These are phyloP conservation scores for Synergus umbraculus DNA, from an alignment of 2,888 invertebrate genomes.

Conservation along the genomic window DNA sequence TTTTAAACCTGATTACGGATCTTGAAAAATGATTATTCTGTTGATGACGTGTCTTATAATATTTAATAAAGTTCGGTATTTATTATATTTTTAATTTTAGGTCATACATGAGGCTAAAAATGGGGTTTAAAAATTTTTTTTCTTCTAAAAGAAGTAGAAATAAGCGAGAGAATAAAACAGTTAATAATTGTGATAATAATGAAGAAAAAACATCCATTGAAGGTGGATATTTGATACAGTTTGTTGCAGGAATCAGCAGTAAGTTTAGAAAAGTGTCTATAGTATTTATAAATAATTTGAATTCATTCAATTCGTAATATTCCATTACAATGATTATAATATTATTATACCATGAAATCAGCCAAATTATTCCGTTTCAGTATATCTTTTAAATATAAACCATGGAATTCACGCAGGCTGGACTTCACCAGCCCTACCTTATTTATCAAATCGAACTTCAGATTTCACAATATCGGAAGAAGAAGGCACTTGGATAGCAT, in stretches of 20 bases:
- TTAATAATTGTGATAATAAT: neutral
- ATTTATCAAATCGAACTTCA: conserved; percentile 60
- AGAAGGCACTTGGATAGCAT: conserved; percentile 70
- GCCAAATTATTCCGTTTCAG: neutral
- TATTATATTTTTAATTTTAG: neutral
- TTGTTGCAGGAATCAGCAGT: conserved; percentile 4
- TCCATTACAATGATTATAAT: too few species aligned
- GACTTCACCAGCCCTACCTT: conserved; percentile 70
- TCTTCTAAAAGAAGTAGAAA: neutral
- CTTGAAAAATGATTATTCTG: too few species aligned
- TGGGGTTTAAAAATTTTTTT: conserved; percentile 5
- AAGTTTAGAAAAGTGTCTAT: neutral
- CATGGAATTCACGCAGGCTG: conserved; percentile 66
- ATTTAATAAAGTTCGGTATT: too few species aligned
- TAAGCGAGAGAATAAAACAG: neutral
- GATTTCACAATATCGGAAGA: conserved; percentile 62
- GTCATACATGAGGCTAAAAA: neutral
- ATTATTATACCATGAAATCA: neutral
- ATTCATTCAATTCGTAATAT: too few species aligned
- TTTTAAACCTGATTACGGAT: too few species aligned
- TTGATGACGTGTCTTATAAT: too few species aligned
- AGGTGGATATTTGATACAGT: neutral
- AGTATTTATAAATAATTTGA: neutral
- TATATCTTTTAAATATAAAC: neutral
- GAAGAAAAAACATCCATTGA: neutral